Evolutionary conservation across 2,113 vertebrate genomes (phyloP).

Genomic region (Mesocricetus auratus): DNA sequence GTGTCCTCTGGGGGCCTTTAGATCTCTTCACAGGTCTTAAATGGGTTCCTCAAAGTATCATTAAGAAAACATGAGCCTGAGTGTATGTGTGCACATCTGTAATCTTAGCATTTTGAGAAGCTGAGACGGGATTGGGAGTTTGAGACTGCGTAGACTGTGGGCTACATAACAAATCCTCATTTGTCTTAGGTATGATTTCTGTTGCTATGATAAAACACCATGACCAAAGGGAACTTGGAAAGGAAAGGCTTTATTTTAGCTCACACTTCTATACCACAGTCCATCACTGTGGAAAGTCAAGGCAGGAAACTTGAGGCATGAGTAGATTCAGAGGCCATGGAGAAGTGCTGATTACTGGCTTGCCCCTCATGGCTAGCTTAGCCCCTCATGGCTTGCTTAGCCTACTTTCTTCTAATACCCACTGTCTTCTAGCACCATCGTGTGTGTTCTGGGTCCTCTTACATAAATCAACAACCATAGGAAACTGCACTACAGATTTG

Average conservation of each 20-base stretch:
- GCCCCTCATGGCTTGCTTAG: neutral
- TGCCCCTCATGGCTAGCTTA: neutral
- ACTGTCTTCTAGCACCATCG: too few species aligned
- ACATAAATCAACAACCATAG: neutral
- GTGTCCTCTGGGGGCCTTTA: neutral
- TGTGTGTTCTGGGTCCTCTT: neutral
- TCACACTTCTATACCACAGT: too few species aligned
- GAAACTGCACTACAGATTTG: neutral
- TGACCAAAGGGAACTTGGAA: neutral
- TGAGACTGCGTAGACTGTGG: neutral
- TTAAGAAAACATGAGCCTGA: too few species aligned
- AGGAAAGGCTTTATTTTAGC: neutral
- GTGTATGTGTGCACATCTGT: too few species aligned
- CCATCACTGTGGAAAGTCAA: neutral
- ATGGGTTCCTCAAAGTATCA: neutral
- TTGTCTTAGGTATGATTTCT: neutral
- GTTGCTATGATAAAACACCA: neutral
- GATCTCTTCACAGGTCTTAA: neutral
- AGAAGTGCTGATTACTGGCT: neutral
- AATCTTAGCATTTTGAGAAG: neutral
- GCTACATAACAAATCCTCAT: neutral
- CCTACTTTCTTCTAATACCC: neutral
- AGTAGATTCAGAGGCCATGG: neutral
- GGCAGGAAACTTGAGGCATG: neutral
- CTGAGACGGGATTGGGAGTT: neutral